Evolutionary conservation across 2,888 invertebrate species (phyloP).

Genomic region (Conus canariensis): DNA sequence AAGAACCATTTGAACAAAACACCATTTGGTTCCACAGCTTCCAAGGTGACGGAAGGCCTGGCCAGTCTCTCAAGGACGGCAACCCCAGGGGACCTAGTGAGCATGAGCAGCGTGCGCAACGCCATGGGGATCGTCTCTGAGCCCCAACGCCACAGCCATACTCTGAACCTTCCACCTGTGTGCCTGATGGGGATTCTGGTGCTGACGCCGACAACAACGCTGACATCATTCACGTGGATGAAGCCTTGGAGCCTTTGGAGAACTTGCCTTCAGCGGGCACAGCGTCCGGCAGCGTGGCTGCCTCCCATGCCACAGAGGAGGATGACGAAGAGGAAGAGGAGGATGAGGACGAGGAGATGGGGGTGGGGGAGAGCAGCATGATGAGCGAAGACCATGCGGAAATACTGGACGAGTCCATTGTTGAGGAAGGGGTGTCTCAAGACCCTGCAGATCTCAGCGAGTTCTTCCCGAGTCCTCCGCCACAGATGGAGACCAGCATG

Average conservation of each 20-base stretch:
- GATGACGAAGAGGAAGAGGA: conserved; percentile 39
- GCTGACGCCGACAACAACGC: neutral
- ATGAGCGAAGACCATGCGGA: conserved; percentile 11
- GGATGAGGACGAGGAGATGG: conserved; percentile 28
- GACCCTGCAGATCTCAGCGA: conserved; percentile 38
- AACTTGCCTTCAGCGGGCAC: conserved; percentile 22
- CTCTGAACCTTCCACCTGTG: neutral
- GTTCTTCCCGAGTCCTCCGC: conserved; percentile 34
- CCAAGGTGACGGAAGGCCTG: conserved; percentile 64
- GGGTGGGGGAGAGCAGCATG: conserved; percentile 13
- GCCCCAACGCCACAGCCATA: conserved; percentile 39
- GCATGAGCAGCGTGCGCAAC: conserved; percentile 53
- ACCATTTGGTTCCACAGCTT: conserved; percentile 48
- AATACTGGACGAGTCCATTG: neutral
- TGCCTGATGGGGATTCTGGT: neutral
- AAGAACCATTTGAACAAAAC: too few relatives aligned
- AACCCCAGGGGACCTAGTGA: conserved; percentile 57
- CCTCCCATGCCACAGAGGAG: conserved; percentile 21
- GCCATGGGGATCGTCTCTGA: conserved; percentile 60
- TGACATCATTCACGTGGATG: neutral
- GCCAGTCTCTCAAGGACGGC: conserved; percentile 60
- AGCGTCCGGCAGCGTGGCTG: neutral
- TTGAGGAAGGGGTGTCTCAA: conserved; percentile 30
- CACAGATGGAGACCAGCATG: conserved; percentile 24
- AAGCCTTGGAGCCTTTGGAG: conserved; percentile 21